phyloP scores from a whole-genome alignment of 2,797 vertebrate species.

The Zalophus californianus region DNA sequence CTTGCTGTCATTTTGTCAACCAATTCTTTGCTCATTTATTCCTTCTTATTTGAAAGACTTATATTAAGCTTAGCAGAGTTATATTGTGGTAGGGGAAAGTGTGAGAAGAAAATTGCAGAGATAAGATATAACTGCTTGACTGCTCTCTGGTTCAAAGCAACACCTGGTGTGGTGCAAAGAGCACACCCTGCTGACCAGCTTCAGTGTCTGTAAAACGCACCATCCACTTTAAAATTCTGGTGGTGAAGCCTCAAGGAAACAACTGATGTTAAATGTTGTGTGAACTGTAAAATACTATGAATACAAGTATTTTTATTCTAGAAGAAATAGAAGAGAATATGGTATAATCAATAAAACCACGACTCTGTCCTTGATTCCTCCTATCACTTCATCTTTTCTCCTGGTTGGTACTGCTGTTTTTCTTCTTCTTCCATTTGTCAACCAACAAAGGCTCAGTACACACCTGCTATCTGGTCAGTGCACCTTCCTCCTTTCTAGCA shows the following conservation, averaged over 20 bases:
- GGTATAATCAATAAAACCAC: neutral
- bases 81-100: neutral
- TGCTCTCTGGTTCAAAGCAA: neutral
- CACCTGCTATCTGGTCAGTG: neutral
- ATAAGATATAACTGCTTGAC: neutral
- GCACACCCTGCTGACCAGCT: neutral
- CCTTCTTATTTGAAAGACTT: neutral
- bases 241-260: neutral
- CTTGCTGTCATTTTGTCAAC: slow-evolving; percentile 15
- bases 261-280: neutral
- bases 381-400: neutral
- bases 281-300: neutral
- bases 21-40: neutral
- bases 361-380: neutral
- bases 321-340: neutral
- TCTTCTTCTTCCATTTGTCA: slow-evolving; percentile 4
- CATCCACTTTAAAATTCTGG: neutral
- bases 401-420: neutral
- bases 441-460: neutral
- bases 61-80: neutral
- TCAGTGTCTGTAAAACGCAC: neutral
- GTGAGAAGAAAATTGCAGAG: slow-evolving; percentile 30
- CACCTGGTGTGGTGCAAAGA: no score
- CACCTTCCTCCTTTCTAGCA: neutral
- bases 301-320: neutral